Evolutionary conservation across 35 echinoderm and acorn worm genomes (phyloP).

Genomic region (Ophioderma brevispina): DNA sequence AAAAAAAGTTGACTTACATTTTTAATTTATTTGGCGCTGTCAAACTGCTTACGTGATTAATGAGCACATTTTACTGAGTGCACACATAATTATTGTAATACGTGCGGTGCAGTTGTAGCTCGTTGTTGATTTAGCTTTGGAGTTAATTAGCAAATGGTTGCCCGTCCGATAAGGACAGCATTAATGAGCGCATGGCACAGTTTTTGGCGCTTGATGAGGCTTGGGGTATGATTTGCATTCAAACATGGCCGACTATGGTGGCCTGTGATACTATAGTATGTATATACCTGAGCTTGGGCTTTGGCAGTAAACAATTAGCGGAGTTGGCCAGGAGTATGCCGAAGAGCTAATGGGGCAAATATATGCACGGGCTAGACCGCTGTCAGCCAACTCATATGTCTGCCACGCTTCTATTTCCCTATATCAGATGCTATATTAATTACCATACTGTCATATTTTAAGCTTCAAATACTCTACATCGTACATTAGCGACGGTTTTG

Average conservation of each 20-base stretch:
- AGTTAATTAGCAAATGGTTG: background rate
- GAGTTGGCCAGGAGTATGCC: background rate
- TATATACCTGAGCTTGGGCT: background rate
- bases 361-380: background rate
- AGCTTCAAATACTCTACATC: background rate
- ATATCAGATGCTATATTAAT: slow-evolving; percentile 1
- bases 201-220: background rate
- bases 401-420: background rate
- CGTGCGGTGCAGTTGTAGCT: background rate
- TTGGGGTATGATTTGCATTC: background rate
- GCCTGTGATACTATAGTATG: background rate
- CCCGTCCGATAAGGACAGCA: background rate
- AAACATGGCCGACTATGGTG: background rate
- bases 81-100: slow-evolving; percentile 3
- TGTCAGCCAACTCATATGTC: background rate
- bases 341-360: background rate
- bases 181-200: background rate
- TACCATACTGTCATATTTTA: background rate
- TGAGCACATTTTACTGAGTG: background rate
- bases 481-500: too few relatives aligned
- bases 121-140: background rate
- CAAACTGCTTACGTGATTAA: background rate
- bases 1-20: background rate
- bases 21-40: slow-evolving; percentile 2
- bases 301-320: background rate